Evolutionary conservation across 2,113 vertebrate species (phyloP), one percentile per base, ranked within the genome.

Genomic region (Protobothrops flavoviridis): DNA sequence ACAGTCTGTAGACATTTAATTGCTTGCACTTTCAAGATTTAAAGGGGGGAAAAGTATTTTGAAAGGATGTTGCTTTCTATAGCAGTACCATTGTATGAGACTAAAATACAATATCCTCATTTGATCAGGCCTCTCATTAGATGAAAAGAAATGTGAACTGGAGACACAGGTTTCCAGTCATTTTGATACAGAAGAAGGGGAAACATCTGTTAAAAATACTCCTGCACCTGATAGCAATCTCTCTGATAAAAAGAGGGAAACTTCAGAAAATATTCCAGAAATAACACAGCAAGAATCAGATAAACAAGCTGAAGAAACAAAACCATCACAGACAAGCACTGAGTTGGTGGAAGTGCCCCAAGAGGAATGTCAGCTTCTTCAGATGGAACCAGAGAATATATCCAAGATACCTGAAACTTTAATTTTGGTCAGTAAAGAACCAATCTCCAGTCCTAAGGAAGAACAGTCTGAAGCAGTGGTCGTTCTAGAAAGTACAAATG

Each of bases 221-320:
- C 94, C 94, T 94, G 50, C 94, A 88, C 89, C 92, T 95, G 95
- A 93, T 90, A 94, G 95, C 87, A 91, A 93, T 93, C 96, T 95
- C 74, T 91, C 89, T 64, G 96, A 97, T 93, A 96, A 93, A 33
- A 92, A 93, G 94, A 93, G 96, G 91, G 97, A 98, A 88, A 97
- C 96, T 96, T 94, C 96, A 92, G 98, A 98, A 95, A 95, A 88
- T 9, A 87, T 59, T 23, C 57, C 94, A 33, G 90, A 95, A 89
- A 93, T 86, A 29, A 6, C 74, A 1, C 96, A 95, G 21, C 95
- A 97, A 96, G 95, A 96, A 74, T 89, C 95, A 94, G 96, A 96
- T 95, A 98, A 95, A 96, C 97, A 97, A 95, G 97, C 97, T 97
- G 97, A 97, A 94, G 97, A 97, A 91, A 95, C 95, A 64, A 96